Evolutionary conservation across 2,113 vertebrate species (phyloP).

Genomic region (Galemys pyrenaicus): DNA sequence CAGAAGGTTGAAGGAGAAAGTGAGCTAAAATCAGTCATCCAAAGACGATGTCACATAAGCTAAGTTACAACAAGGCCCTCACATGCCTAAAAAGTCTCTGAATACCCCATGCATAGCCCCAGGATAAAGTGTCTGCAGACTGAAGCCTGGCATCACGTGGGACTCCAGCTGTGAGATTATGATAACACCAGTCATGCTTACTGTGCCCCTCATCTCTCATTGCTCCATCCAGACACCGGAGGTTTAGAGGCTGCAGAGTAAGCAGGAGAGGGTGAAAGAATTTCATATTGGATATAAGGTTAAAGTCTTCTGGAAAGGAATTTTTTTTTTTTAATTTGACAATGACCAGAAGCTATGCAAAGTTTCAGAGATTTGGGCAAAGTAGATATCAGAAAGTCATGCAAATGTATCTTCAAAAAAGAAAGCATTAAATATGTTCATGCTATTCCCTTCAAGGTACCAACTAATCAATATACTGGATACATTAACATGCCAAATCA

Average conservation of each 20-base stretch:
- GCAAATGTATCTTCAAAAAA: background rate
- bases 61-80: background rate
- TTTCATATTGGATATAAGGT: background rate
- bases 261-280: too few relatives aligned
- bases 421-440: background rate
- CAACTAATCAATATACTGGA: background rate
- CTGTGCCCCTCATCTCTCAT: fast-evolving
- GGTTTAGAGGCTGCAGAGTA: background rate
- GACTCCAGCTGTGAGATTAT: background rate
- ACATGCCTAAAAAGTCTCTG: background rate
- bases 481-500: background rate
- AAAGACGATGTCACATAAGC: background rate
- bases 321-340: background rate
- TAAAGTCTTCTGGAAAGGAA: background rate
- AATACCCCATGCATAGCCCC: too few relatives aligned
- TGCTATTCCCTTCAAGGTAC: background rate
- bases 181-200: fast-evolving
- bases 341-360: background rate
- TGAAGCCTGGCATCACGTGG: background rate
- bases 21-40: background rate
- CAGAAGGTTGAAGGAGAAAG: background rate
- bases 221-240: background rate
- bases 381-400: background rate
- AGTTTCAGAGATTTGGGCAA: background rate
- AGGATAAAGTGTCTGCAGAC: fast-evolving